These are phyloP conservation scores for Rana temporaria DNA, from an alignment of 2,113 vertebrate genomes.

Conservation along the genomic window DNA sequence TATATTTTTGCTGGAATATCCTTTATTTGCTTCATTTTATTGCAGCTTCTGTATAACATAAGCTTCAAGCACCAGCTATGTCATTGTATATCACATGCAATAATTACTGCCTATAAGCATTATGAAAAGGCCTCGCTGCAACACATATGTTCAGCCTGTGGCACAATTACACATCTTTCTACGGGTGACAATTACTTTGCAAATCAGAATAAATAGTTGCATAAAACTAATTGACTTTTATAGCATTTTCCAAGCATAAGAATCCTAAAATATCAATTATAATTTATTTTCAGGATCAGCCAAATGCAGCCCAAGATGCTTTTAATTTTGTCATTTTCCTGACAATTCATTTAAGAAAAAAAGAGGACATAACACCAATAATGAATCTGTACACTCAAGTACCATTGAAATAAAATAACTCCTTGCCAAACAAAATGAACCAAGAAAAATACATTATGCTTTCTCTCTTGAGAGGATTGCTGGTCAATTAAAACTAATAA, in stretches of 20 bases:
- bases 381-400: not conserved
- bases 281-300: not conserved
- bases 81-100: too few species aligned
- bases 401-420: slow-evolving; percentile 12
- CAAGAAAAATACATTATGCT: not conserved
- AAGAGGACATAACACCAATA: not conserved
- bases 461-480: not conserved
- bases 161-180: too few species aligned
- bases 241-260: not conserved
- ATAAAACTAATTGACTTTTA: slow-evolving; percentile 11
- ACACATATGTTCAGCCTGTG: too few species aligned
- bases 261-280: not conserved
- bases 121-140: too few species aligned
- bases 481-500: slow-evolving; percentile 26
- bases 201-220: not conserved
- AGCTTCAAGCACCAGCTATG: too few species aligned
- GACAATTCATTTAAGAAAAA: too few species aligned
- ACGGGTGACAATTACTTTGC: not conserved
- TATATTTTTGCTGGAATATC: too few species aligned
- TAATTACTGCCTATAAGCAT: too few species aligned
- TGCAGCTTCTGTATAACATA: too few species aligned
- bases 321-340: too few species aligned
- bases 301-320: too few species aligned
- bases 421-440: not conserved
- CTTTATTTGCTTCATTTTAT: too few species aligned